Percentiles rank a stretch among this genome's conserved stretches.
phyloP scores from a whole-genome alignment of 2,888 invertebrate species.

The Tetragonisca angustula region DNA sequence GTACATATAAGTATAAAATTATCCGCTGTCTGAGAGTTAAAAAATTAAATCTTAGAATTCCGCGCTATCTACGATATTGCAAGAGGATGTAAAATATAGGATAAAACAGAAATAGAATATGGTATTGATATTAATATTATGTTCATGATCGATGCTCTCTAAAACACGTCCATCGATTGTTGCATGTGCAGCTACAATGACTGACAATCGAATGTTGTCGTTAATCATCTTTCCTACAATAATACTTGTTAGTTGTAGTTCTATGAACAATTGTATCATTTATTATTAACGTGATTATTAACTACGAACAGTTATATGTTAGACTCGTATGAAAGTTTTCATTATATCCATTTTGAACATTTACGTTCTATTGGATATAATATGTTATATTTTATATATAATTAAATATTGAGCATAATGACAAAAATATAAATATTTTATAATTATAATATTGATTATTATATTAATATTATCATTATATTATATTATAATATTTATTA shows the following conservation, averaged over 20 bases:
- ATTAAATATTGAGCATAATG: too few species aligned
- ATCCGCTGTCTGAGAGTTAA: too few species aligned
- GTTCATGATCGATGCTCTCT: conserved; percentile 54
- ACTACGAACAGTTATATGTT: too few species aligned
- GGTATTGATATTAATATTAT: conserved; percentile 43
- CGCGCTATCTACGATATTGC: not conserved
- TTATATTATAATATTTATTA: too few species aligned
- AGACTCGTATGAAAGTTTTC: too few species aligned
- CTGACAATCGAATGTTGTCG: conserved; percentile 59
- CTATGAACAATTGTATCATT: not conserved
- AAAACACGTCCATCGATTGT: conserved; percentile 58
- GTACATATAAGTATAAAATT: too few species aligned
- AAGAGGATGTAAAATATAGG: not conserved
- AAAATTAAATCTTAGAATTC: not conserved
- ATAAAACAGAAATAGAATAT: conserved; percentile 33
- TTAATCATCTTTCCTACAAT: conserved; percentile 10
- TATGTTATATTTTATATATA: too few species aligned
- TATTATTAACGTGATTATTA: not conserved
- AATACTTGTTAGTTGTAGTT: not conserved
- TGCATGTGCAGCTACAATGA: conserved; percentile 60
- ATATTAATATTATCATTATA: too few species aligned
- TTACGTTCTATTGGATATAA: too few species aligned
- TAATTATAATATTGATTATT: too few species aligned
- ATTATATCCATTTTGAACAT: too few species aligned
- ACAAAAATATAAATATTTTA: too few species aligned